Conservation (phyloP, 2,113 vertebrate species). For the Indicator maculatus region DNA sequence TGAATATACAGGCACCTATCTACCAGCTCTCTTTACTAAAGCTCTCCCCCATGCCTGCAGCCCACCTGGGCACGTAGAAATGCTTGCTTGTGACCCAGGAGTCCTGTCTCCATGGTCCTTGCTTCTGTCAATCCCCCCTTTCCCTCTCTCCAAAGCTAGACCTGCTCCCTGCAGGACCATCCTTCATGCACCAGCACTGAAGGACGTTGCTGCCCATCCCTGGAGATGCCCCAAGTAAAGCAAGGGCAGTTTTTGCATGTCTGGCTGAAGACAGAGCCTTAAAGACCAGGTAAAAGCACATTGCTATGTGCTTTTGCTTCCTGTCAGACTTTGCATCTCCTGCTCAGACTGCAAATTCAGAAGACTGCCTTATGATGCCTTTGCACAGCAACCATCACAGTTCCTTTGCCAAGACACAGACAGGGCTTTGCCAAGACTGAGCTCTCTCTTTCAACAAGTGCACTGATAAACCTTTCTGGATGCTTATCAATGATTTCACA, state of each 20-base stretch:
- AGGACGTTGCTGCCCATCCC: neutral
- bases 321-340: neutral
- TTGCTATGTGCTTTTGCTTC: neutral
- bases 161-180: too few relatives aligned
- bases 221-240: neutral
- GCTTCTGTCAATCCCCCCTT: neutral
- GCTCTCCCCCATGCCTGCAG: neutral
- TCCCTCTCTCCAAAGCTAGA: neutral
- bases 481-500: neutral
- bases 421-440: neutral
- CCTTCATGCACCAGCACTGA: neutral
- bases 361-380: neutral
- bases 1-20: neutral
- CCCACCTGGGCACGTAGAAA: neutral
- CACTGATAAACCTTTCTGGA: neutral
- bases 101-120: neutral
- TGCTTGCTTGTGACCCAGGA: neutral
- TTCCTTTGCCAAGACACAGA: neutral
- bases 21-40: neutral
- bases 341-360: neutral
- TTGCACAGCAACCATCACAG: neutral
- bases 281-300: accelerated
- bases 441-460: neutral
- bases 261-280: neutral
- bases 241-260: neutral